Base-by-base conservation (phyloP, 2,888 invertebrate genomes). In the Lacanobia wlatinum region DNA sequence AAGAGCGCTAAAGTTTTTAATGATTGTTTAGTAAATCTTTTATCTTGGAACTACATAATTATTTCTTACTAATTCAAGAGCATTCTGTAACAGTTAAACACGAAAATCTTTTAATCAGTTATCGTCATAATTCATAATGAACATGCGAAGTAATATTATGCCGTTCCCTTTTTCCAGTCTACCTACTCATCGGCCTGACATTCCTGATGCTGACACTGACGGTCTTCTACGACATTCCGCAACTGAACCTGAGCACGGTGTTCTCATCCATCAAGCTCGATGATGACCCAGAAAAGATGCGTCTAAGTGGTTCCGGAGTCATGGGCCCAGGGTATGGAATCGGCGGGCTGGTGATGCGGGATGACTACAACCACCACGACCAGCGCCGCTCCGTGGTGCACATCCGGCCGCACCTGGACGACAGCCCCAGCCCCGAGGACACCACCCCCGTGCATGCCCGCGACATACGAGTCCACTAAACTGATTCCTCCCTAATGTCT, bases 201-300 rank as follows among this genome's bases (percentile, higher is more conserved):
- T 97, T 98, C 94, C 97, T 98, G 96, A 98, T 98, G 98, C 96
- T 98, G 85, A 97, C 98, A 18, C 94, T 98, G 89, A 98, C 98
- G 2, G 97, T 98, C 40, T 98, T 98, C 95, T 98, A 98, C 94
- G 98, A 98, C 92, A 98, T 99, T 84, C 98, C 98, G 7, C 98
- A 98, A 94, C 96, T 98, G 86, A 98, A 98, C 93, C 94, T 98
- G 73, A 98, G 98, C 83, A 96, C 97, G 76, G 97, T 98, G 58
- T 98, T 98, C 93, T 97, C 98, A 63, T 96, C 97, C 79, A 96
- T 97, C 78, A 95, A 96, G 82, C 94, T 96, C 1, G 93, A 95
- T 78, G 96, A 92, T 38, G 97, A 97, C 88, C 97, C 97, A 0
- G 98, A 98, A 91, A 97, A 97, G 92, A 96, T 97, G 89, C 96